phyloP scores from a whole-genome alignment of 2,888 invertebrate species.

The Junonia oenone region DNA sequence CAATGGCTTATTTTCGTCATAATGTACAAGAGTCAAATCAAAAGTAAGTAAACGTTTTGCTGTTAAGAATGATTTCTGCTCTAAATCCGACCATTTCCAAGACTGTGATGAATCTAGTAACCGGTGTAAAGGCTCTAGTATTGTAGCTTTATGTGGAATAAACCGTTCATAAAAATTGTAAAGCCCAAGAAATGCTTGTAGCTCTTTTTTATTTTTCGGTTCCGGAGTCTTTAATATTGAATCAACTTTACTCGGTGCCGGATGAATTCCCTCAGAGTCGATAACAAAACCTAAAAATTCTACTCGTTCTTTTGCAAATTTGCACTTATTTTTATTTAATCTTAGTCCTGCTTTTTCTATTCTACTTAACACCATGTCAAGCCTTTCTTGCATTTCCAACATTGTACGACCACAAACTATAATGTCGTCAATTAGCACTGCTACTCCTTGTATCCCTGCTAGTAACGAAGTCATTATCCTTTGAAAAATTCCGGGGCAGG shows the following conservation, averaged over 20 bases:
- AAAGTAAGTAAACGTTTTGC: constrained; percentile 16
- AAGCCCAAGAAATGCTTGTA: too few relatives aligned
- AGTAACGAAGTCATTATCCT: too few relatives aligned
- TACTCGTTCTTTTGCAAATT: constrained; percentile 9
- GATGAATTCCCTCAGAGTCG: too few relatives aligned
- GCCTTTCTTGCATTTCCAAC: too few relatives aligned
- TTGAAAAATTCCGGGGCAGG: too few relatives aligned
- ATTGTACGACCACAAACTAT: too few relatives aligned
- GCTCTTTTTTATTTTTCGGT: too few relatives aligned
- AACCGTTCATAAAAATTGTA: not conserved
- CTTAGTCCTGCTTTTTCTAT: not conserved
- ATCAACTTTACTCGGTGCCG: too few relatives aligned
- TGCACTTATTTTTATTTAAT: constrained; percentile 11
- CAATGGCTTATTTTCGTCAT: constrained; percentile 22
- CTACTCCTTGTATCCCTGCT: too few relatives aligned
- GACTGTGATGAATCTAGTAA: not conserved
- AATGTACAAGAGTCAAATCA: constrained; percentile 25
- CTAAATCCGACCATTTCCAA: not conserved
- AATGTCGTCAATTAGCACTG: too few relatives aligned
- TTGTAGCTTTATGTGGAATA: not conserved
- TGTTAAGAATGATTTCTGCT: constrained; percentile 21
- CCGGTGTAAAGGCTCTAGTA: not conserved
- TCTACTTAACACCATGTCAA: too few relatives aligned
- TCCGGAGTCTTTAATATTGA: too few relatives aligned
- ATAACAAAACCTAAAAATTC: not conserved